Evolutionary conservation across 2,113 vertebrate species (phyloP).

Genomic region (Ctenomys sociabilis): DNA sequence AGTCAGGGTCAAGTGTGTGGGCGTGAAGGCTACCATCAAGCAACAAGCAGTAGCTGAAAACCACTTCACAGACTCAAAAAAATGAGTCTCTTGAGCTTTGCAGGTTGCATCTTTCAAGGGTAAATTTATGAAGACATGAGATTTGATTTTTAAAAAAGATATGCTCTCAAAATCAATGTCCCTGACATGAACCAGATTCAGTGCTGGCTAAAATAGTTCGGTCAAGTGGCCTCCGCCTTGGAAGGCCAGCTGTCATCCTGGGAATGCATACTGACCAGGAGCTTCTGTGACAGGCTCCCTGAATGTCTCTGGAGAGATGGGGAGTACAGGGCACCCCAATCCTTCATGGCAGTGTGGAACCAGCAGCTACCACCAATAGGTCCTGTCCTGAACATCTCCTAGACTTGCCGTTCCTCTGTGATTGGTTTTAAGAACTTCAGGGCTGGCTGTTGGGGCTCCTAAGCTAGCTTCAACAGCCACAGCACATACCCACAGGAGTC

Average conservation of each 20-base stretch:
- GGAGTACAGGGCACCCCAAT: fast-evolving
- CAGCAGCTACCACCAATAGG: background rate
- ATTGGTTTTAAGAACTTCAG: background rate
- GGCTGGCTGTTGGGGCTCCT: background rate
- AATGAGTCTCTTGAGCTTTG: background rate
- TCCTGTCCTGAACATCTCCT: background rate
- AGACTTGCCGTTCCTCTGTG: background rate
- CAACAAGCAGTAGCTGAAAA: background rate
- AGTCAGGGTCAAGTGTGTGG: background rate
- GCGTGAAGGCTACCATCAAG: background rate
- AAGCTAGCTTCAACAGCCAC: background rate
- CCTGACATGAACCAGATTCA: background rate
- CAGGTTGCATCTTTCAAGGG: background rate
- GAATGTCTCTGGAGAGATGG: background rate
- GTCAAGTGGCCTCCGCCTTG: background rate
- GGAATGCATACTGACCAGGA: background rate
- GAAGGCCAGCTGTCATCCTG: background rate
- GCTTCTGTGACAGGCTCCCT: background rate
- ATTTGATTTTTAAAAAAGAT: background rate
- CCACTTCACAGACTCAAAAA: background rate
- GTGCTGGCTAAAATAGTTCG: background rate
- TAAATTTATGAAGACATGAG: background rate
- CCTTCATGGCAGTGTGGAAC: background rate
- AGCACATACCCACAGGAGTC: background rate
- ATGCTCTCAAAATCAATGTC: background rate